phyloP scores from a whole-genome alignment of 2,113 vertebrate genomes.

The Salminus brasiliensis region DNA sequence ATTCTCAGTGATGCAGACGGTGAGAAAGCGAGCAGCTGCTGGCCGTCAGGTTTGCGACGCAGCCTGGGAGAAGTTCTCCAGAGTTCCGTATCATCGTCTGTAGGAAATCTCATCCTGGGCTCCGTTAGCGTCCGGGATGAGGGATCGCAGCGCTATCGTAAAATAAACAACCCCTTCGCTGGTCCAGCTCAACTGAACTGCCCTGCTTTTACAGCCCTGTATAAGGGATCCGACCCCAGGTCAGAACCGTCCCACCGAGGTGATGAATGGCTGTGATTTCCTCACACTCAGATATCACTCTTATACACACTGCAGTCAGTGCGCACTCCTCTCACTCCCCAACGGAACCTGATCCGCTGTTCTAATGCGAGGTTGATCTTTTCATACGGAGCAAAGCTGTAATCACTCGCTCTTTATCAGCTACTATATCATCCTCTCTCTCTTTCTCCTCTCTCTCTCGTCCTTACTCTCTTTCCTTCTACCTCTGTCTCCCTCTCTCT shows the following conservation, averaged over 20 bases:
- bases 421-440: too few relatives aligned
- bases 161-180: conserved; percentile 60
- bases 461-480: too few relatives aligned
- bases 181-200: not conserved
- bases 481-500: too few relatives aligned
- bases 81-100: conserved; percentile 48
- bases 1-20: conserved; percentile 58
- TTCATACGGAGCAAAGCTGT: not conserved
- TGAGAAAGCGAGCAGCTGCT: conserved; percentile 52
- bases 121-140: conserved; percentile 63
- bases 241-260: not conserved
- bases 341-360: conserved; percentile 1
- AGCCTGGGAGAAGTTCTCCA: conserved; percentile 50
- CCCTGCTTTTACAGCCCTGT: too few relatives aligned
- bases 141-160: conserved; percentile 67
- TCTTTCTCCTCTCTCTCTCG: too few relatives aligned
- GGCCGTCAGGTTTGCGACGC: conserved; percentile 59
- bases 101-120: not conserved
- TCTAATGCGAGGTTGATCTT: not conserved
- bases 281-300: conserved; percentile 12
- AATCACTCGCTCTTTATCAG: not conserved
- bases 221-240: not conserved
- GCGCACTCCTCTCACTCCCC: not conserved
- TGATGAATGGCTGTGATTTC: not conserved
- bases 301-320: conserved; percentile 25